phyloP scores from a whole-genome alignment of 2,888 invertebrate species.

The Aphrophora alni region DNA sequence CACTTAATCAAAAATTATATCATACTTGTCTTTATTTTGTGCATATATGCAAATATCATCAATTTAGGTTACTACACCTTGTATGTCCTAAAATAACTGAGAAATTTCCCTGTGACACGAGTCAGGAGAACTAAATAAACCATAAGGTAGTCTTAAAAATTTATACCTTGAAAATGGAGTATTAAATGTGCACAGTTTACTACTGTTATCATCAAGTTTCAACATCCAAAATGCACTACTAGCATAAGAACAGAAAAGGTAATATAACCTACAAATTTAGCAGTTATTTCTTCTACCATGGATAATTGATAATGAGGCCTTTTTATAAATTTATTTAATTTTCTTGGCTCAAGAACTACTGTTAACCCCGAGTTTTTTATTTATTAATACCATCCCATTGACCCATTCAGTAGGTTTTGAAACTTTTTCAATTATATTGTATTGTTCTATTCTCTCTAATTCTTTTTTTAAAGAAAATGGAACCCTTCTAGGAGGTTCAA shows the following conservation, averaged over 20 bases:
- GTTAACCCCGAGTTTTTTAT: slow-evolving; percentile 30
- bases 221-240: slow-evolving; percentile 39
- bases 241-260: slow-evolving; percentile 35
- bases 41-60: slow-evolving; percentile 40
- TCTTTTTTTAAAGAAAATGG: slow-evolving; percentile 34
- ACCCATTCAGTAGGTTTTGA: slow-evolving; percentile 40
- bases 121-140: background rate
- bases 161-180: slow-evolving; percentile 36
- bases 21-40: slow-evolving; percentile 33
- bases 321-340: slow-evolving; percentile 38
- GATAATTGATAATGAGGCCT: slow-evolving; percentile 31
- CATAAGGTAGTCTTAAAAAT: slow-evolving; percentile 34
- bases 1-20: slow-evolving; percentile 36
- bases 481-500: slow-evolving; percentile 35
- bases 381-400: slow-evolving; percentile 35
- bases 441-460: slow-evolving; percentile 25
- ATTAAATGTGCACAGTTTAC: slow-evolving; percentile 35
- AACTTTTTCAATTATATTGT: slow-evolving; percentile 38
- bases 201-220: slow-evolving; percentile 29
- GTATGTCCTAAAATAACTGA: slow-evolving; percentile 35
- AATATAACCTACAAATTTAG: slow-evolving; percentile 19
- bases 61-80: slow-evolving; percentile 43
- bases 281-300: slow-evolving; percentile 16
- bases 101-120: background rate
- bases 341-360: slow-evolving; percentile 38